Base-by-base conservation (phyloP, 2,113 vertebrate species). In the Pachypanchax playfairii region DNA sequence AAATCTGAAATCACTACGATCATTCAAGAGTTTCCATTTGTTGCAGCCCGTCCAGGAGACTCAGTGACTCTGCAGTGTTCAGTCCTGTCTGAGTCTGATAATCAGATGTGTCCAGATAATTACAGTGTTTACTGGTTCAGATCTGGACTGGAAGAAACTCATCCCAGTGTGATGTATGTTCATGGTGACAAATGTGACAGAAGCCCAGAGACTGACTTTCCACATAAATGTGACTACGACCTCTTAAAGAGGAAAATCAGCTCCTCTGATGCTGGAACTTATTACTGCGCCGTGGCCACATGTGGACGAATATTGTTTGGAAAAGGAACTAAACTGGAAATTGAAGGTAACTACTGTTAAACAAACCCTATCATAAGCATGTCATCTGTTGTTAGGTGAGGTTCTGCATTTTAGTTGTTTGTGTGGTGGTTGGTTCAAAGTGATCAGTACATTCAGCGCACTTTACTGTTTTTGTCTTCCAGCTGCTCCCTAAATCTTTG, bases 201-300 rank as follows among this genome's bases (percentile, higher is more conserved):
- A 0, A 46, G 1, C 31, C 49, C 11, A 24, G 57, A 54, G 33
- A 6, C 4, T 20, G 38, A 14, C 2, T 47, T 42, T 21, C 0
- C 4, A 33, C 18, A 41, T 20, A 46, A 26, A 70, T 70, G 58
- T 35, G 12, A 54, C 43, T 55, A 70, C 35, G 42, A 28, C 58
- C 43, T 67, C 43, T 69, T 38, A 2, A 55, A 31, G 6, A 53
- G 29, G 25, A 33, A 21, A 0, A 2, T 28, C 58, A 55, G 25
- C 26, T 41, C 50, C 17, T 35, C 43, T 70, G 58, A 70, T 70
- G 68, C 26, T 1, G 51, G 42, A 21, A 35, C 48, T 0, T 52
- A 59, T 31, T 59, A 80, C 62, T 84, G 82, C 20, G 82, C 76
- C 4, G 60, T 82, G 74, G 73, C 65, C 33, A 18, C 68, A 26